phyloP scores from a whole-genome alignment of 2,888 invertebrate genomes.

The Drosophila suboccidentalis region DNA sequence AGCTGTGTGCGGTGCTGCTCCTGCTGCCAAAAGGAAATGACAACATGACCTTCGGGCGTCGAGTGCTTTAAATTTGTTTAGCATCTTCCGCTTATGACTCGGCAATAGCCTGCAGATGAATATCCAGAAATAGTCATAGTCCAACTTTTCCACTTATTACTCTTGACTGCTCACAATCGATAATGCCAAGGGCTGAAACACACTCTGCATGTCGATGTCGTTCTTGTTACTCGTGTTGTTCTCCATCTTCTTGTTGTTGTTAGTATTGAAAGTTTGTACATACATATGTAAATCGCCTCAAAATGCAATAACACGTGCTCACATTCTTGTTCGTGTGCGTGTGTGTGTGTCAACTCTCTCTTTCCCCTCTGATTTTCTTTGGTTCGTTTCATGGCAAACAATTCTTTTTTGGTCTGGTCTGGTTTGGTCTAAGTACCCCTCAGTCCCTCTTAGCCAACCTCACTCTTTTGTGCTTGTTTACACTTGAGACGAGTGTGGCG shows the following conservation, averaged over 20 bases:
- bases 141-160: conserved; percentile 69
- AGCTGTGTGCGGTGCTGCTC: conserved; percentile 57
- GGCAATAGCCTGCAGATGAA: conserved; percentile 65
- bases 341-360: conserved; percentile 9
- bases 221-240: conserved; percentile 3
- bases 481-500: conserved; percentile 53
- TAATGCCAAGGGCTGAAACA: conserved; percentile 45
- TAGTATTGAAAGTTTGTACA: conserved; percentile 31
- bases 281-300: conserved; percentile 45
- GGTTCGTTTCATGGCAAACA: conserved; percentile 40
- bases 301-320: conserved; percentile 69
- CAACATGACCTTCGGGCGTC: conserved; percentile 77
- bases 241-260: neutral
- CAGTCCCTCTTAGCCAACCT: neutral
- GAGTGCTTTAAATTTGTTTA: conserved; percentile 76
- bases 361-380: conserved; percentile 19
- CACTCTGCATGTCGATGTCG: neutral
- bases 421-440: neutral
- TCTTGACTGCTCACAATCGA: conserved; percentile 60
- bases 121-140: conserved; percentile 56
- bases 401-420: conserved; percentile 19
- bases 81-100: conserved; percentile 77
- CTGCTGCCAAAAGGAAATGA: conserved; percentile 63
- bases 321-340: conserved; percentile 16
- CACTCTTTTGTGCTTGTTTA: conserved; percentile 58